These are phyloP conservation scores for Heliornis fulica DNA, from an alignment of 2,113 vertebrate genomes.

Conservation along the genomic window DNA sequence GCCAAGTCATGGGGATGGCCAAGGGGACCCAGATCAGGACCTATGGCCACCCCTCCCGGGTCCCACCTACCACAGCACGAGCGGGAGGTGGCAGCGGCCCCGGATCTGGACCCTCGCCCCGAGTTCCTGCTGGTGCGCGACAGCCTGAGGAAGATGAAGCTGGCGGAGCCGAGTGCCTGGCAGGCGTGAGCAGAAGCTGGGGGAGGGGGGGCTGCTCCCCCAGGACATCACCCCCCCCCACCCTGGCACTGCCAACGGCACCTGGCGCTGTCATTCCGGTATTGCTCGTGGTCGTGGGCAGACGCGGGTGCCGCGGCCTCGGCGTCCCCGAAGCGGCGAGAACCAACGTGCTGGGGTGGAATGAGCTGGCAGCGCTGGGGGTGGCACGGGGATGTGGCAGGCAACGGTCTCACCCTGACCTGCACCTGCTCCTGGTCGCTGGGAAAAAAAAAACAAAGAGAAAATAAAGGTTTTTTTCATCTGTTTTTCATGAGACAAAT, in stretches of 20 bases:
- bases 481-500: neutral
- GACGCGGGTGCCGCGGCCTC: neutral
- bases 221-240: fast-evolving
- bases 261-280: fast-evolving
- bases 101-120: slow-evolving; percentile 61
- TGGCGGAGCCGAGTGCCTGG: neutral
- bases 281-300: neutral
- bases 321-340: fast-evolving
- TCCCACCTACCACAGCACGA: slow-evolving; percentile 60
- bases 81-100: slow-evolving; percentile 54
- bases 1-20: neutral
- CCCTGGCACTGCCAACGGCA: neutral
- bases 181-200: neutral
- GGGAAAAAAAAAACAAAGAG: neutral
- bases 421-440: neutral
- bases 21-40: neutral
- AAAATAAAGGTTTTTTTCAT: neutral
- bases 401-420: neutral
- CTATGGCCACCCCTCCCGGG: neutral
- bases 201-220: neutral
- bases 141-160: slow-evolving; percentile 72
- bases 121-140: slow-evolving; percentile 79
- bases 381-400: neutral
- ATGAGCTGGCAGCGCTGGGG: neutral
- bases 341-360: neutral